A percentile compares a stretch with the other conserved stretches of the same genome.
Evolutionary conservation across 2,113 vertebrate genomes (phyloP).

Genomic region (Ptyas mucosa): DNA sequence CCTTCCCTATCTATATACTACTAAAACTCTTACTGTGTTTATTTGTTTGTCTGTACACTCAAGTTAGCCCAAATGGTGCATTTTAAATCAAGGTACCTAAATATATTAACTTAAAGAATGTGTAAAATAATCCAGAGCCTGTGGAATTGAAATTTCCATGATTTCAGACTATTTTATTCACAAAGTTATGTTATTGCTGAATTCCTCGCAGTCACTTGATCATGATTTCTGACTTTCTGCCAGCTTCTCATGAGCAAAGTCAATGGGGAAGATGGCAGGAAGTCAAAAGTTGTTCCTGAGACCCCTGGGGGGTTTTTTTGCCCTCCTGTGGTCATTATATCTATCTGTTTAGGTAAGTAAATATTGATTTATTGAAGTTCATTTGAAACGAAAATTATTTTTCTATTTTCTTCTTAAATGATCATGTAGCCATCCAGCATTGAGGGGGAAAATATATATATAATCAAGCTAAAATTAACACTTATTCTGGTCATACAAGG

Average conservation of each 20-base stretch:
- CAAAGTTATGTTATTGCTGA: background rate
- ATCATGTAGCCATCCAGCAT: background rate
- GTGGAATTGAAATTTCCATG: background rate
- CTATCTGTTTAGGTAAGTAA: background rate
- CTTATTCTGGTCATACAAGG: background rate
- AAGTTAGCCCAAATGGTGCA: background rate
- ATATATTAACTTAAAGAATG: background rate
- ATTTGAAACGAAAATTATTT: background rate
- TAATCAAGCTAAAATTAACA: background rate
- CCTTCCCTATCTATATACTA: background rate
- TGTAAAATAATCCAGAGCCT: background rate
- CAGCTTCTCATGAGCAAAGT: background rate
- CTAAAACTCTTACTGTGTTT: background rate
- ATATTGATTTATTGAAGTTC: background rate
- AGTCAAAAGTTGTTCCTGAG: background rate
- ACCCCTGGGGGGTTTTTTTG: background rate
- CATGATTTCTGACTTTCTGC: background rate
- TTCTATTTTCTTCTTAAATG: background rate
- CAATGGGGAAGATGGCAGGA: background rate
- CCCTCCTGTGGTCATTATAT: background rate
- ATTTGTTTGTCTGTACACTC: background rate
- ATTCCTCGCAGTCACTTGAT: background rate
- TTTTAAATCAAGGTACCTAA: background rate
- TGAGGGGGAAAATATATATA: background rate
- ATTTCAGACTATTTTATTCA: background rate